A percentile compares a stretch with the other conserved stretches of the same genome.
Conservation (phyloP, 2,797 vertebrate genomes). For the Oreortyx pictus region DNA sequence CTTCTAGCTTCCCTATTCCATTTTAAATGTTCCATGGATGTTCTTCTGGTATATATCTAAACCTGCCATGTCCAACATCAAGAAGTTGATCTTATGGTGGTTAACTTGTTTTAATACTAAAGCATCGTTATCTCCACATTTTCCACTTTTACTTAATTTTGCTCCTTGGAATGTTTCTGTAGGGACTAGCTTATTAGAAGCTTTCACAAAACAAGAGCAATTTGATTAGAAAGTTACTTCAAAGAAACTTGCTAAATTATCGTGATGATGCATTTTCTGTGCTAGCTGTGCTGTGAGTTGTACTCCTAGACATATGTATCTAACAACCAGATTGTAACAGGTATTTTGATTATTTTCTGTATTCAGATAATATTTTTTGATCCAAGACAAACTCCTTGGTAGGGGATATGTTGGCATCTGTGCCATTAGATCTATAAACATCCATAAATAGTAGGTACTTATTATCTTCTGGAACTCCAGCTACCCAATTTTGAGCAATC, state of each 20-base stretch:
- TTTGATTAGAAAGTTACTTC: not conserved
- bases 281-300: not conserved
- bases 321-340: not conserved
- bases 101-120: not conserved
- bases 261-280: not conserved
- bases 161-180: not conserved
- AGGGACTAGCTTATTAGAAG: not conserved
- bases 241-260: not conserved
- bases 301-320: not conserved
- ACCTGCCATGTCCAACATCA: not conserved
- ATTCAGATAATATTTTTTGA: not conserved
- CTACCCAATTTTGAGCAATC: not conserved
- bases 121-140: not conserved
- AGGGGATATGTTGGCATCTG: not conserved
- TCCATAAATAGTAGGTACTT: not conserved
- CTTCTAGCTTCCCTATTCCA: not conserved
- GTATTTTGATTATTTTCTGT: not conserved
- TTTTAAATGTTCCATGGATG: not conserved
- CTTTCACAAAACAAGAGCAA: not conserved
- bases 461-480: not conserved
- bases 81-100: not conserved
- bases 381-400: not conserved
- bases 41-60: not conserved
- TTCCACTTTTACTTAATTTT: not conserved
- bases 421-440: not conserved